These are phyloP conservation scores for Ameiurus melas DNA, from an alignment of 2,113 vertebrate genomes.

Conservation along the genomic window DNA sequence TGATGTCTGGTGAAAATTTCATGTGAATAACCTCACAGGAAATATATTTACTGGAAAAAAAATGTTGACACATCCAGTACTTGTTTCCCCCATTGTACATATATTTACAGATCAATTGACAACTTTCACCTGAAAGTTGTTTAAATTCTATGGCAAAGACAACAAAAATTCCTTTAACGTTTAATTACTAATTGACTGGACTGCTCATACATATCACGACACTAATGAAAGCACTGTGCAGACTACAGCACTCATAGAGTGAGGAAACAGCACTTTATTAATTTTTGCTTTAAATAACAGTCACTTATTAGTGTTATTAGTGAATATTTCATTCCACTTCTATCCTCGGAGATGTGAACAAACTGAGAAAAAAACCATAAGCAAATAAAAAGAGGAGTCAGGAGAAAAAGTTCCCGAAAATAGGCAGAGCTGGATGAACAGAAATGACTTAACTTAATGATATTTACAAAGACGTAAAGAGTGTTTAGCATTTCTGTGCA, in stretches of 20 bases:
- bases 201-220: background rate
- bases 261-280: background rate
- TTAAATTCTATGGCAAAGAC: background rate
- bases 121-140: background rate
- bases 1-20: no score
- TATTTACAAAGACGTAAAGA: slow-evolving; percentile 51
- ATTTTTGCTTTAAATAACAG: slow-evolving; percentile 56
- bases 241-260: background rate
- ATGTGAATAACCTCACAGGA: no score
- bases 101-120: background rate
- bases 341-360: background rate
- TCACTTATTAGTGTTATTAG: slow-evolving; percentile 53
- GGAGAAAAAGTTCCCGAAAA: slow-evolving; percentile 45
- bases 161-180: no score
- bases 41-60: no score
- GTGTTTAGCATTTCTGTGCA: slow-evolving; percentile 52
- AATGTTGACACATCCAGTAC: no score
- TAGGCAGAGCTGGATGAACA: slow-evolving; percentile 66
- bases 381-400: slow-evolving; percentile 43
- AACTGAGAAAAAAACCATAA: background rate
- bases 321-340: slow-evolving; percentile 45
- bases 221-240: no score
- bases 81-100: no score
- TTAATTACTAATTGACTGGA: background rate
- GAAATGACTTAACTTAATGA: slow-evolving; percentile 34